These are phyloP conservation scores for Eudorcas thomsonii DNA, from an alignment of 2,113 vertebrate species.

Conservation along the genomic window DNA sequence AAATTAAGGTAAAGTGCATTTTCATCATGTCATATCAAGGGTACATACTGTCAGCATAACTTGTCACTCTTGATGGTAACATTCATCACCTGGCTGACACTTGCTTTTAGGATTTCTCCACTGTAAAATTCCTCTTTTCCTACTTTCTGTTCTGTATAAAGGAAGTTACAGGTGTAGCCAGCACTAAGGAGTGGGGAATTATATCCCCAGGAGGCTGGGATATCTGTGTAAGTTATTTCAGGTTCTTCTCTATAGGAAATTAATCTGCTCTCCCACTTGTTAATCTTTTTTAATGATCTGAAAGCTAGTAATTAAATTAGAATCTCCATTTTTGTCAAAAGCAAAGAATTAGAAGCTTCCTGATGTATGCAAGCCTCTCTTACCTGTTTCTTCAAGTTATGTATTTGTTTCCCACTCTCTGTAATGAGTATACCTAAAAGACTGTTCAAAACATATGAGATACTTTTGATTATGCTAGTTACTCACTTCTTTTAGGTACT, in stretches of 20 bases:
- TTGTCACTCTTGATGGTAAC: not conserved
- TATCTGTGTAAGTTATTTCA: not conserved
- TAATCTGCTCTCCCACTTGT: not conserved
- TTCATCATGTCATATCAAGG: not conserved
- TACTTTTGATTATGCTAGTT: not conserved
- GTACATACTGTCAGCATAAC: not conserved
- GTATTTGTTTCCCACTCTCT: not conserved
- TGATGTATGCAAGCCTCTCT: not conserved
- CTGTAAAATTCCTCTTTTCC: not conserved
- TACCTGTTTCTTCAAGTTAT: not conserved
- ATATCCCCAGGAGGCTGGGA: not conserved
- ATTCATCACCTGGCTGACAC: not conserved
- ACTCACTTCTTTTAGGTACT: not conserved
- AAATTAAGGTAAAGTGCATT: not conserved
- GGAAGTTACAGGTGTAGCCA: not conserved
- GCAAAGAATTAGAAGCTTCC: not conserved
- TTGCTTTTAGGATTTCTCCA: not conserved
- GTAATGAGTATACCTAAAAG: not conserved
- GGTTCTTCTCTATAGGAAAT: not conserved
- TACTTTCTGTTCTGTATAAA: not conserved
- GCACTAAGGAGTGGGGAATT: not conserved
- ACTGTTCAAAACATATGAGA: not conserved
- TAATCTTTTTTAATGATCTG: not conserved
- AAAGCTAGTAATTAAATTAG: not conserved
- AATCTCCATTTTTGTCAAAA: not conserved